Percentiles rank a stretch among this genome's conserved stretches.
Evolutionary conservation across 2,113 vertebrate species (phyloP).

Genomic region (Pao palembangensis): DNA sequence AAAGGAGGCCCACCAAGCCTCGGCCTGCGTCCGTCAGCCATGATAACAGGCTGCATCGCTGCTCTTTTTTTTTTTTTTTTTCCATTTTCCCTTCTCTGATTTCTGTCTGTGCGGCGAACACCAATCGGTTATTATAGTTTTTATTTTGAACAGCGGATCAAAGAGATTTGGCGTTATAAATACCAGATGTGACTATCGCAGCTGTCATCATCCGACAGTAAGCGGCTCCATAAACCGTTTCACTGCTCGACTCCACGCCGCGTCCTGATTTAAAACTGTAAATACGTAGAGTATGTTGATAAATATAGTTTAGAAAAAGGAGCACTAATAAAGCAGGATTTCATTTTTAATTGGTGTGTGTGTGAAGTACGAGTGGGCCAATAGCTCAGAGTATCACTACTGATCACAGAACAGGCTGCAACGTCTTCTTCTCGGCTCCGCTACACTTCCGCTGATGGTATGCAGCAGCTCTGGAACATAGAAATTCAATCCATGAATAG

Average conservation of each 20-base stretch:
- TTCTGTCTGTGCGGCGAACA: conserved; percentile 44
- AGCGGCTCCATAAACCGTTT: conserved; percentile 47
- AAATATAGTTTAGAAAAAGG: background rate
- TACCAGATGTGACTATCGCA: conserved; percentile 56
- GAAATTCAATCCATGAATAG: conserved; percentile 51
- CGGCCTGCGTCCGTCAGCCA: conserved; percentile 16
- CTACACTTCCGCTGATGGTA: conserved; percentile 27
- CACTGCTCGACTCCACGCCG: conserved; percentile 22
- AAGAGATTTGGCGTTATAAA: conserved; percentile 53
- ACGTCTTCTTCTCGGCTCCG: conserved; percentile 55
- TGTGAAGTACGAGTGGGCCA: conserved; percentile 28
- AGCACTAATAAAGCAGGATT: conserved; percentile 7
- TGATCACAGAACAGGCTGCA: conserved; percentile 31
- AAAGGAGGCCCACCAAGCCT: conserved; percentile 28
- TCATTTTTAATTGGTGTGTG: conserved; percentile 7
- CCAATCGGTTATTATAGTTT: conserved; percentile 36
- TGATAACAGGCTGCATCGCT: conserved; percentile 53
- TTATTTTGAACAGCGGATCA: conserved; percentile 49
- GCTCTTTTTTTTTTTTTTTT: conserved; percentile 22
- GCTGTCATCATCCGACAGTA: conserved; percentile 55
- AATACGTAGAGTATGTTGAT: conserved; percentile 23
- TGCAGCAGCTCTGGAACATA: conserved; percentile 47
- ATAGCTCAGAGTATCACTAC: conserved; percentile 38
- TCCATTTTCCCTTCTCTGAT: conserved; percentile 35
- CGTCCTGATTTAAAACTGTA: conserved; percentile 2